A percentile compares a stretch with the other conserved stretches of the same genome.
phyloP scores from a whole-genome alignment of 2,888 invertebrate genomes.

The Diarsia dahlii region DNA sequence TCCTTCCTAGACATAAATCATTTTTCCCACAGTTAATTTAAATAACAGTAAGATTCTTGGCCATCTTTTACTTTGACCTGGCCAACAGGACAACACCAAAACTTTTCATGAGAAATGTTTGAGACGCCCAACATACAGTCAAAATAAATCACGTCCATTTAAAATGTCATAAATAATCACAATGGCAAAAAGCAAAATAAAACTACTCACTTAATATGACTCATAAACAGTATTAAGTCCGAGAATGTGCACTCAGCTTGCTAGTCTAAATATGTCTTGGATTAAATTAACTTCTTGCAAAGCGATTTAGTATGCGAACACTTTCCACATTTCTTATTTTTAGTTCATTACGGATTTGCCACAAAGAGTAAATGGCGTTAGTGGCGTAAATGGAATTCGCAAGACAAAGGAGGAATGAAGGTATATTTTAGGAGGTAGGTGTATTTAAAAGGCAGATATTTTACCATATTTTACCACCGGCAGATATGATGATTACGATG shows the following conservation, averaged over 20 bases:
- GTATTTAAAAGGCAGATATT: background rate
- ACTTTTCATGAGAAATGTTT: background rate
- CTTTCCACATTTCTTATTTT: constrained; percentile 35
- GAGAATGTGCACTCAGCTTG: constrained; percentile 24
- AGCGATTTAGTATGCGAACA: constrained; percentile 23
- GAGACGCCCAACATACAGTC: constrained; percentile 1
- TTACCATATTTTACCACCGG: background rate
- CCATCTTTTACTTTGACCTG: too few species aligned
- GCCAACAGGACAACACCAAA: too few species aligned
- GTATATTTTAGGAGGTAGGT: background rate
- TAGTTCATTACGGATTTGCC: constrained; percentile 28
- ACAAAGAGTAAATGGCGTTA: background rate
- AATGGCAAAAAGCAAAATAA: constrained; percentile 1
- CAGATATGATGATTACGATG: too few species aligned
- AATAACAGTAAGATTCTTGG: background rate
- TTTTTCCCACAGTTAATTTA: too few species aligned
- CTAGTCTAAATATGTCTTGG: constrained; percentile 41
- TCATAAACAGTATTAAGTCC: background rate
- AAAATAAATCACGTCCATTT: constrained; percentile 6
- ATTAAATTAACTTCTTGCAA: constrained; percentile 32
- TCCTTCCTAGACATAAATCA: too few species aligned
- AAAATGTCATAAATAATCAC: background rate
- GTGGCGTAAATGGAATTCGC: background rate
- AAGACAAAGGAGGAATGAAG: background rate
- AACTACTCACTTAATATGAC: background rate